A percentile compares a stretch with the other conserved stretches of the same genome.
Evolutionary conservation across 2,797 vertebrate genomes (phyloP).

Genomic region (Fringilla coelebs): DNA sequence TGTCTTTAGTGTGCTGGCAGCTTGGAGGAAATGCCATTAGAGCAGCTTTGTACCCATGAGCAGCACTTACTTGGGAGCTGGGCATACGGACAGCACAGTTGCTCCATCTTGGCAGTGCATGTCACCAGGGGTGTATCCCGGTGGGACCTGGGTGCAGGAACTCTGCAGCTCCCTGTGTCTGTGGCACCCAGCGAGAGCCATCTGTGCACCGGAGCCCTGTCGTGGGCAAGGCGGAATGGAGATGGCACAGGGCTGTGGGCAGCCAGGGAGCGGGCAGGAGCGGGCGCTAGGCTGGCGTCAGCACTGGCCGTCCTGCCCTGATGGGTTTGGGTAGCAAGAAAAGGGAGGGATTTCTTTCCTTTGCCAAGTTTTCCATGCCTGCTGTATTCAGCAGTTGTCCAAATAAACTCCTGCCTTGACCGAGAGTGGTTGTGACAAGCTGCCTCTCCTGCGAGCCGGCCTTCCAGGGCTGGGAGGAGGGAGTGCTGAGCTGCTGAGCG

Average conservation of each 20-base stretch:
- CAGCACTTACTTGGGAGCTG: slow-evolving; percentile 14
- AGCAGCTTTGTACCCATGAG: slow-evolving; percentile 3
- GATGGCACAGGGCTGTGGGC: neutral
- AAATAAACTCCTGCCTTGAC: slow-evolving; percentile 45
- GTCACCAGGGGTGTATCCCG: neutral
- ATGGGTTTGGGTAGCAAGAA: neutral
- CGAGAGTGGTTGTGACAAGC: slow-evolving; percentile 56
- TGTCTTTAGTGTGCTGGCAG: neutral
- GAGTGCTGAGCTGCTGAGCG: neutral
- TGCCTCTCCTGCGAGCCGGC: slow-evolving; percentile 39
- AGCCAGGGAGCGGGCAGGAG: neutral
- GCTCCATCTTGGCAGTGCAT: neutral
- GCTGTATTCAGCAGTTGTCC: slow-evolving; percentile 56
- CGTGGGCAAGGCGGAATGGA: accelerated
- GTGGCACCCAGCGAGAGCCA: neutral
- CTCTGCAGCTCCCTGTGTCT: neutral
- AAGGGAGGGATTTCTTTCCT: neutral
- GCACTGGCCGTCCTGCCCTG: neutral
- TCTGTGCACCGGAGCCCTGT: no score
- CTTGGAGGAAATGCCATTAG: slow-evolving; percentile 29
- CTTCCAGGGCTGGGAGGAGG: slow-evolving; percentile 40
- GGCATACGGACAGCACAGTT: slow-evolving; percentile 1
- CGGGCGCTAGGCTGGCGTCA: accelerated
- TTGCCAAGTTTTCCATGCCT: neutral
- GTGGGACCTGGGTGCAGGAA: neutral